A percentile compares a stretch with the other conserved stretches of the same genome.
phyloP scores from a whole-genome alignment of 2,888 invertebrate genomes.

The Amphipyra tragopoginis region DNA sequence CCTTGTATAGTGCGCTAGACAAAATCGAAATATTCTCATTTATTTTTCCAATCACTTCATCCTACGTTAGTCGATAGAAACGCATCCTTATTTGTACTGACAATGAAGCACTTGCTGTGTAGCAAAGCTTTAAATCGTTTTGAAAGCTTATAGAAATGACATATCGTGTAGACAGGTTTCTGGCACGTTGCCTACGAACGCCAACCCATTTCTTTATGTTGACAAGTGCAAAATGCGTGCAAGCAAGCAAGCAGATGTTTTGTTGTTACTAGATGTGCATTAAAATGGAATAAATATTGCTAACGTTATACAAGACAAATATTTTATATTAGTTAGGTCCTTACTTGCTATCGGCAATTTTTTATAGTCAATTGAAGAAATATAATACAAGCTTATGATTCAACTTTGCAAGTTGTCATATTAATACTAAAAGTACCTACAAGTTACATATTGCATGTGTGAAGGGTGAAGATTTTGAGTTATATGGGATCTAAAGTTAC shows the following conservation, averaged over 20 bases:
- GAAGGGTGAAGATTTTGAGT: no score
- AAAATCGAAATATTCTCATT: background rate
- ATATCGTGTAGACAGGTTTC: constrained; percentile 28
- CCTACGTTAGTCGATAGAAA: background rate
- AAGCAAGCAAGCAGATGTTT: constrained; percentile 32
- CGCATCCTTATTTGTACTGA: background rate
- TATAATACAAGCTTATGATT: no score
- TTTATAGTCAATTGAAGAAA: no score
- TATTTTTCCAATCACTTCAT: background rate
- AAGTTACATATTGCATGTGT: no score
- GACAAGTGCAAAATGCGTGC: constrained; percentile 48
- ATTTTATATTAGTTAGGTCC: no score
- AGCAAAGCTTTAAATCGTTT: constrained; percentile 8
- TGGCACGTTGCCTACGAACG: constrained; percentile 36
- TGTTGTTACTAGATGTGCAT: background rate
- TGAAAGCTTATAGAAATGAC: constrained; percentile 16
- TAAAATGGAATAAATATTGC: no score
- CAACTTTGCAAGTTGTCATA: no score
- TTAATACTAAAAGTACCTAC: no score
- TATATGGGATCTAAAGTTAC: no score
- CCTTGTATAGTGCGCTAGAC: background rate
- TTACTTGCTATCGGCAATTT: no score
- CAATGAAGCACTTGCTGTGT: background rate
- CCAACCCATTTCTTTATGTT: constrained; percentile 31
- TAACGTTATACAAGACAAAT: no score